phyloP scores from a whole-genome alignment of 2,888 invertebrate species.

The Cataglyphis albicans region DNA sequence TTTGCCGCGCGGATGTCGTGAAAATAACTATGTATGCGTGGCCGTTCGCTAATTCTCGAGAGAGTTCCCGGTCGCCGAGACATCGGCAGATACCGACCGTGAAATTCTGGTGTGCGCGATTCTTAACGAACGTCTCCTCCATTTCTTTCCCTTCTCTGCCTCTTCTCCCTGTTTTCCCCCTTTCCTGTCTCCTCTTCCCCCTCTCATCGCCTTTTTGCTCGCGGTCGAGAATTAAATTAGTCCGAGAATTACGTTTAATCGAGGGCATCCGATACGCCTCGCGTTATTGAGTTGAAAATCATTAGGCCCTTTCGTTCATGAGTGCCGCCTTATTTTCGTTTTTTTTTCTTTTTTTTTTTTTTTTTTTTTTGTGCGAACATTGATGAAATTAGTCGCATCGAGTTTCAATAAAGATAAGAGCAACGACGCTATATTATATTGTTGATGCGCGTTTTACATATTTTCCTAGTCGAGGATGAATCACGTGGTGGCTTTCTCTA shows the following conservation, averaged over 20 bases:
- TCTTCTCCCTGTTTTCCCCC: background rate
- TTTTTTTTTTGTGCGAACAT: background rate
- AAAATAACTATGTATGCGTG: constrained; percentile 75
- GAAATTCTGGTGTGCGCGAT: constrained; percentile 70
- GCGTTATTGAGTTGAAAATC: constrained; percentile 29
- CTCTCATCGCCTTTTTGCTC: constrained; percentile 3
- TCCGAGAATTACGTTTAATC: constrained; percentile 43
- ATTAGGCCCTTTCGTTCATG: background rate
- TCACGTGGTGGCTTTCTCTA: background rate
- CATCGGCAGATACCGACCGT: constrained; percentile 72
- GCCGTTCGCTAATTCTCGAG: constrained; percentile 54
- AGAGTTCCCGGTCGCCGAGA: constrained; percentile 48
- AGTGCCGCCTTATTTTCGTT: background rate
- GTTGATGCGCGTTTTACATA: background rate
- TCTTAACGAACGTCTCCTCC: constrained; percentile 66
- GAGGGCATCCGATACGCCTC: constrained; percentile 21
- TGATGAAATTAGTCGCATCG: constrained; percentile 25
- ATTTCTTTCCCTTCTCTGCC: background rate
- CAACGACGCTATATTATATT: background rate
- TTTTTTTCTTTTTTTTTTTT: no score
- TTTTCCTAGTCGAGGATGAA: background rate
- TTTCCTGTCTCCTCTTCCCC: constrained; percentile 12
- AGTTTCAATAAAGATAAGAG: background rate
- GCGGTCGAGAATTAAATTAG: constrained; percentile 46
- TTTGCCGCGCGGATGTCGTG: constrained; percentile 76